Base-by-base conservation (phyloP, 2,797 vertebrate genomes). In the Scarus forsteni region DNA sequence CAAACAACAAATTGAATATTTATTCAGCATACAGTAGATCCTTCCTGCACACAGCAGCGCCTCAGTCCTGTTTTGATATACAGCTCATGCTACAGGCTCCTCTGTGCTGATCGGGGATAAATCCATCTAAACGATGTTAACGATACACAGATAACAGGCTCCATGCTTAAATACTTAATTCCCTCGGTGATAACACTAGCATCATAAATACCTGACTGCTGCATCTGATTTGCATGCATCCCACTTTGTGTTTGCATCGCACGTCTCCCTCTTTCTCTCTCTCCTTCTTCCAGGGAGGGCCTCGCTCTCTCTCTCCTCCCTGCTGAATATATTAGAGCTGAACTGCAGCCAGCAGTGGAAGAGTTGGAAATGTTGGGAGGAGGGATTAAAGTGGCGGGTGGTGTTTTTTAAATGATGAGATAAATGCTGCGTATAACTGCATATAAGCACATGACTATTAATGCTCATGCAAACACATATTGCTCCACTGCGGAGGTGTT, bases 121-220 rank as follows among this genome's bases (percentile, higher is more conserved):
- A 76, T 85, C 68, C 49, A 61, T 87, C 64, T 78, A 76, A 83
- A 79, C 14, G 51, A 85, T 80, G 77, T 67, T 85, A 86, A 88
- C 72, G 77, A 86, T 86, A 67, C 81, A 68, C 72, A 77, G 74
- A 84, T 79, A 82, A 79, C 35, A 7, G 43, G 34, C 8, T 14
- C 27, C 73, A 64, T 71, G 75, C 81, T 89, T 91, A 89, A 83
- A 80, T 73, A 67, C 85, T 84, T 85, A 90, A 91, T 90, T 89
- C 90, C 86, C 82, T 69, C 15, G 60, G 65, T 88, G 85, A 92
- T 91, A 90, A 79, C 62, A 51, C 64, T 66, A n/a, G 77, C 80
- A 81, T 83, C 83, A 85, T 85, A 87, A 89, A 82, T 84, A 87
- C 80, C 79, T 88, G 76, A 81, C 83, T 89, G 83, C 84, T 87